These are phyloP conservation scores for Lacanobia oleracea DNA, from an alignment of 2,888 invertebrate species.

Conservation along the genomic window DNA sequence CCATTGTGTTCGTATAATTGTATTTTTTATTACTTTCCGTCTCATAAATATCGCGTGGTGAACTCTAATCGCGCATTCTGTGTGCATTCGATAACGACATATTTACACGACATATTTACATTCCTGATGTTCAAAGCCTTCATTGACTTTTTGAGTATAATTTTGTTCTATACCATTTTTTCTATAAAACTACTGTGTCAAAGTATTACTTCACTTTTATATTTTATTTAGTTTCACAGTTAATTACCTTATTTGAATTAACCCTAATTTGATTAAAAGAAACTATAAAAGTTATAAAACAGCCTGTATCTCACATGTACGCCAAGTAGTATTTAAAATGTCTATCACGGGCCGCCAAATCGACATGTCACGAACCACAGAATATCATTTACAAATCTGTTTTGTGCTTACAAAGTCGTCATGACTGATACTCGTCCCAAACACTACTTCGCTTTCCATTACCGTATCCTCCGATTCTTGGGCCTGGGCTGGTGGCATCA, in stretches of 20 bases:
- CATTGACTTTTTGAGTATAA: too few species aligned
- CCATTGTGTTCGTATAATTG: slow-evolving; percentile 43
- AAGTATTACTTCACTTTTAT: too few species aligned
- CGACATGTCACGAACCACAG: slow-evolving; percentile 6
- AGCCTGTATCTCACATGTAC: slow-evolving; percentile 51
- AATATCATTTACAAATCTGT: slow-evolving; percentile 35
- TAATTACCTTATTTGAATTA: too few species aligned
- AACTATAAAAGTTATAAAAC: slow-evolving; percentile 22
- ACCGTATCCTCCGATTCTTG: slow-evolving; percentile 79
- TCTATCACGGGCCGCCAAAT: slow-evolving; percentile 1
- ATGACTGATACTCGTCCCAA: slow-evolving; percentile 73
- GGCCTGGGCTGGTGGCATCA: slow-evolving; percentile 89
- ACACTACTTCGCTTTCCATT: slow-evolving; percentile 83
- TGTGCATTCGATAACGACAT: slow-evolving; percentile 15
- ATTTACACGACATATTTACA: slow-evolving; percentile 14
- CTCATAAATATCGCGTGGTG: slow-evolving; percentile 53
- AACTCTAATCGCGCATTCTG: slow-evolving; percentile 22
- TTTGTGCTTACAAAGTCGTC: slow-evolving; percentile 24
- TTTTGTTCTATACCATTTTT: neutral
- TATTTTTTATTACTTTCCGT: slow-evolving; percentile 40
- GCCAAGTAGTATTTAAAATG: slow-evolving; percentile 38
- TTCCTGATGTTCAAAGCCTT: neutral
- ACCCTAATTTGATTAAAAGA: neutral
- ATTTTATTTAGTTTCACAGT: too few species aligned
- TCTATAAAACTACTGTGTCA: neutral